Conservation (phyloP, 2,113 vertebrate species). For the Dermatemys mawii region DNA sequence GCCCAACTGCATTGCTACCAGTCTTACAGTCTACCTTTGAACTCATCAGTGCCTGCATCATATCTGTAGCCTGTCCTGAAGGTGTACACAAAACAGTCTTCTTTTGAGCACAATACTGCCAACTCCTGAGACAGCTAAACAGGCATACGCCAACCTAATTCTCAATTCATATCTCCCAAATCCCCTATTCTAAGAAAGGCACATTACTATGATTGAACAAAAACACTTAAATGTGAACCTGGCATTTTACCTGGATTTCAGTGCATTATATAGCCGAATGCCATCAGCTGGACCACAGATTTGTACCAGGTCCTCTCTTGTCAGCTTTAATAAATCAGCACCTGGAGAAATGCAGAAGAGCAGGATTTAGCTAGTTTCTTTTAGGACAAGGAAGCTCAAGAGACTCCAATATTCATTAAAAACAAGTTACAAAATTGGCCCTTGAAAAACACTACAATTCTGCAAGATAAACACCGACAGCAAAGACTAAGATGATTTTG, state of each 20-base stretch:
- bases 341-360: conserved; percentile 74
- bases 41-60: conserved; percentile 36
- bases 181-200: neutral
- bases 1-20: conserved; percentile 35
- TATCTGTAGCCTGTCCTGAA: conserved; percentile 39
- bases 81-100: conserved; percentile 22
- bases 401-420: neutral
- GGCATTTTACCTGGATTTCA: conserved; percentile 89
- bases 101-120: conserved; percentile 19
- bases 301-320: conserved; percentile 93
- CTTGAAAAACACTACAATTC: neutral
- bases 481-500: neutral
- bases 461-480: neutral
- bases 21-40: conserved; percentile 36
- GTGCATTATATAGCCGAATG: conserved; percentile 93
- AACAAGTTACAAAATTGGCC: neutral
- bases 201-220: neutral
- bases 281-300: conserved; percentile 95
- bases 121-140: neutral
- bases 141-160: conserved; percentile 6
- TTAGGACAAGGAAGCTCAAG: neutral
- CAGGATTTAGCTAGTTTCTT: neutral
- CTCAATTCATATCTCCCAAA: neutral
- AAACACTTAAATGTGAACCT: neutral
- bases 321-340: conserved; percentile 95